Percentiles rank a stretch among this genome's conserved stretches.
phyloP scores from a whole-genome alignment of 2,113 vertebrate species.

The Limanda limanda region DNA sequence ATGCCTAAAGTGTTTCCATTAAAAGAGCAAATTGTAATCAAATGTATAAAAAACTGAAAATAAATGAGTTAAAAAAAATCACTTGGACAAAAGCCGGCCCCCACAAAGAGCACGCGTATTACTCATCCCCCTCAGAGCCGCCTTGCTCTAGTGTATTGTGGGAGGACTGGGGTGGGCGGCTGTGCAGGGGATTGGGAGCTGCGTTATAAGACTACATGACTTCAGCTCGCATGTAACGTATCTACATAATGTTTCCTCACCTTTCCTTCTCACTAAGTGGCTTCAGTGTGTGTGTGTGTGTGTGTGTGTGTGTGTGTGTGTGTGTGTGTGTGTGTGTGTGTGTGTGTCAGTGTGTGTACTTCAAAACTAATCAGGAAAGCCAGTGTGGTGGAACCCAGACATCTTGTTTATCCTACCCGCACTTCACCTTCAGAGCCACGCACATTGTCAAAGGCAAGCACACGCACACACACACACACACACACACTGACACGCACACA shows the following conservation, averaged over 20 bases:
- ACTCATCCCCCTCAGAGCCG: slow-evolving; percentile 71
- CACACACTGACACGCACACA: slow-evolving; percentile 23
- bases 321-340: neutral
- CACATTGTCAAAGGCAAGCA: no score
- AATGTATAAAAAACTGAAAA: slow-evolving; percentile 27
- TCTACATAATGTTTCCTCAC: slow-evolving; percentile 40
- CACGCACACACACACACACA: slow-evolving; percentile 17
- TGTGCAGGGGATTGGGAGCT: slow-evolving; percentile 58
- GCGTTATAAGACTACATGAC: slow-evolving; percentile 48
- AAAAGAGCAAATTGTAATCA: slow-evolving; percentile 45
- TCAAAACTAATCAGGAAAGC: slow-evolving; percentile 71
- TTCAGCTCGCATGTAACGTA: slow-evolving; percentile 47
- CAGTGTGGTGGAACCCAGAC: slow-evolving; percentile 67
- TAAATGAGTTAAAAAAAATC: slow-evolving; percentile 11
- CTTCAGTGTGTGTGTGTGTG: neutral
- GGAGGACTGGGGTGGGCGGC: slow-evolving; percentile 72
- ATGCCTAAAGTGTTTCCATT: slow-evolving; percentile 27
- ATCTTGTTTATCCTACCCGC: slow-evolving; percentile 66
- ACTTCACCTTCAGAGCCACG: slow-evolving; percentile 65
- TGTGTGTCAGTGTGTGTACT: slow-evolving; percentile 16
- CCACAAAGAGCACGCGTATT: slow-evolving; percentile 62
- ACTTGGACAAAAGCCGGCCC: slow-evolving; percentile 57
- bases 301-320: slow-evolving; percentile 1
- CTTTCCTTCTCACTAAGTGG: slow-evolving; percentile 28
- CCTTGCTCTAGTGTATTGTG: slow-evolving; percentile 68